A percentile compares a stretch with the other conserved stretches of the same genome.
Conservation (phyloP, 2,888 invertebrate species). For the Cataglyphis altisquamis region DNA sequence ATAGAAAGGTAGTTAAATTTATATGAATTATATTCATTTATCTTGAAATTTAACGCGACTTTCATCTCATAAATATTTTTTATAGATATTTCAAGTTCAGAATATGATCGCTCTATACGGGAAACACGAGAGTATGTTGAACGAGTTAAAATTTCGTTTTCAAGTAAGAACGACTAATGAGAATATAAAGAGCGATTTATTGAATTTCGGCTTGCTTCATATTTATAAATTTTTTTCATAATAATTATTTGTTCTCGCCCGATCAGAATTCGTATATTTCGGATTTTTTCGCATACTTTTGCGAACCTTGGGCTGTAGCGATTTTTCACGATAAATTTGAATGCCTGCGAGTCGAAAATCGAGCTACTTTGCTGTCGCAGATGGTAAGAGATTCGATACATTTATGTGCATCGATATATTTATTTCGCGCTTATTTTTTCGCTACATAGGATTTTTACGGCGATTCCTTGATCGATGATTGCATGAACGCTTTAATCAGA, state of each 20-base stretch:
- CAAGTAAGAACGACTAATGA: conserved; percentile 84
- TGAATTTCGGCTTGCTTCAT: background rate
- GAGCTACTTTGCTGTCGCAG: conserved; percentile 70
- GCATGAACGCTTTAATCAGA: conserved; percentile 59
- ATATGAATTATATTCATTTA: background rate
- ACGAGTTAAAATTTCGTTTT: conserved; percentile 89
- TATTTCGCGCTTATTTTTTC: background rate
- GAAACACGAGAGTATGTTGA: conserved; percentile 91
- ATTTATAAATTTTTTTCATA: conserved; percentile 26
- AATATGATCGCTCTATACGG: conserved; percentile 90
- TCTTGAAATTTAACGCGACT: background rate
- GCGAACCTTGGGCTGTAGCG: conserved; percentile 89
- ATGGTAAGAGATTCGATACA: conserved; percentile 60
- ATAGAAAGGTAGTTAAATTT: conserved; percentile 85
- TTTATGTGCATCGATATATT: background rate
- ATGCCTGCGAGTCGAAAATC: conserved; percentile 83
- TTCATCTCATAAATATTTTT: conserved; percentile 55
- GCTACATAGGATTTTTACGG: conserved; percentile 56
- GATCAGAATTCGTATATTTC: conserved; percentile 88
- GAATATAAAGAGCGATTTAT: background rate
- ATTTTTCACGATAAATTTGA: conserved; percentile 89
- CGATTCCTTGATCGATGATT: conserved; percentile 71
- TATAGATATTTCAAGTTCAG: conserved; percentile 87
- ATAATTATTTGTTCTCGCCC: background rate
- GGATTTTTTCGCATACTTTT: conserved; percentile 90